Evolutionary conservation across 2,797 vertebrate genomes (phyloP), one percentile per base, ranked within the genome.

Genomic region (Tapera naevia): DNA sequence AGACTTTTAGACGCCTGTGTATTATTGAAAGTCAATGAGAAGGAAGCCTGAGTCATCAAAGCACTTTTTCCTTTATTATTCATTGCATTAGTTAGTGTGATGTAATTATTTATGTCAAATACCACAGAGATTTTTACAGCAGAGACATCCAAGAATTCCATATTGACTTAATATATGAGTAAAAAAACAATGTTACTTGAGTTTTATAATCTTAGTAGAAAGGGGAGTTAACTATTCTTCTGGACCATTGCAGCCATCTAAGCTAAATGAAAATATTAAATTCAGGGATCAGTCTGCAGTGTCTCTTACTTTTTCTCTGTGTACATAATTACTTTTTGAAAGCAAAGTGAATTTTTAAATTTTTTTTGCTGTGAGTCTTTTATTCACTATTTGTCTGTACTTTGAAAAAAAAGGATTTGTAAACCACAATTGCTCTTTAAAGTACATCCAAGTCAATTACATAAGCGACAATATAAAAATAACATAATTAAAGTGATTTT

Each of bases 401-500:
- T 89, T 74, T 71, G 27, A 71, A 94, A 96, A n/a, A 76, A 61
- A 78, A 45, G 81, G 61, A 93, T 91, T 91, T 90, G 65, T 80
- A 92, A 93, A 85, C 66, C 35, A 53, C 74, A 93, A 69, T 88
- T 70, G 64, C 66, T 94, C 89, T 97, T 93, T 96, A 80, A 97
- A 96, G 90, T 86, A 70, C 35, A 84, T 95, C 86, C 92, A 96
- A 96, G 70, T 46, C 94, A 97, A 97, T 96, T 97, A 96, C 79
- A 91, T 54, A 89, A 84, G 60, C 50, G 92, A 90, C 56, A 85
- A 70, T 56, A 61, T 41, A 85, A 94, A 94, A 39, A 14, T 4
- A 87, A 48, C 51, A 21, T 43, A 66, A 91, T 76, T 89, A 37
- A 92, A 88, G 32, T 45, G 62, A 69, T 89, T 93, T 95, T 93